These are phyloP conservation scores for Nasonia giraulti DNA, from an alignment of 1,140 invertebrate genomes.

Conservation along the genomic window DNA sequence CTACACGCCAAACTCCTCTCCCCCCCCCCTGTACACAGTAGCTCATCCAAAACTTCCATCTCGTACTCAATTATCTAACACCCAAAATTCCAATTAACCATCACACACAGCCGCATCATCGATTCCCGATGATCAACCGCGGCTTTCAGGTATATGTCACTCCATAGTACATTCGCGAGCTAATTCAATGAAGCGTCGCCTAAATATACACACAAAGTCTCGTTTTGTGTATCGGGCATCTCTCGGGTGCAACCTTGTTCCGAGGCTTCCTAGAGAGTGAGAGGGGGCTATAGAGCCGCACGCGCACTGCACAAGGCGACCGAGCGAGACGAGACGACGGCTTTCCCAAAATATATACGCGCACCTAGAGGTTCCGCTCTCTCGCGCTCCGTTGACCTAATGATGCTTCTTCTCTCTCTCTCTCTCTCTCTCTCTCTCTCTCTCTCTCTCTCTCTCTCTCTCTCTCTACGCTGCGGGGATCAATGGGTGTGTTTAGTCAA, in stretches of 20 bases:
- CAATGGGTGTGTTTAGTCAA: too few species aligned
- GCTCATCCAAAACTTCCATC: too few species aligned
- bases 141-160: too few species aligned
- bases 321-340: background rate
- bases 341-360: constrained; percentile 4
- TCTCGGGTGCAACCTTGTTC: background rate
- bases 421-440: background rate
- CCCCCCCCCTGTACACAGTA: too few species aligned
- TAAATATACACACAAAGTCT: background rate
- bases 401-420: background rate
- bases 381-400: background rate
- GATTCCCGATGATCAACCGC: too few species aligned
- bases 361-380: background rate
- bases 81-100: too few species aligned
- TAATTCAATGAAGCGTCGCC: background rate
- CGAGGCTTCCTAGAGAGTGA: too few species aligned
- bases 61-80: too few species aligned
- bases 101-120: too few species aligned
- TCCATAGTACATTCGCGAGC: background rate
- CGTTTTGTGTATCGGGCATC: background rate
- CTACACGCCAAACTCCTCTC: too few species aligned
- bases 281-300: background rate
- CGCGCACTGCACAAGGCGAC: background rate
- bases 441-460: background rate
- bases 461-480: background rate